phyloP scores from a whole-genome alignment of 2,797 vertebrate genomes.

The Benthosema pterotum region DNA sequence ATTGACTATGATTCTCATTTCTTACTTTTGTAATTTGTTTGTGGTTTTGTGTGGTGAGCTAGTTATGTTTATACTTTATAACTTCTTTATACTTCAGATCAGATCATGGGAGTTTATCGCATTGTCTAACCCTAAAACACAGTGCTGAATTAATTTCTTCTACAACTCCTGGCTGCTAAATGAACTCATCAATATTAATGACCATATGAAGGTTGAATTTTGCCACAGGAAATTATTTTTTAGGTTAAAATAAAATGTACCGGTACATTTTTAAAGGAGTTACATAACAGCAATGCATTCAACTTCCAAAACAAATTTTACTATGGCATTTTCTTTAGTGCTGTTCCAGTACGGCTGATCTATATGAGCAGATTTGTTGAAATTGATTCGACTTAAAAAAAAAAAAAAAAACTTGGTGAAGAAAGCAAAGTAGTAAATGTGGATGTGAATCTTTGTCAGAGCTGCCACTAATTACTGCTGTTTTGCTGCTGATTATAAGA shows the following conservation, averaged over 20 bases:
- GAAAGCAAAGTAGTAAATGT: neutral
- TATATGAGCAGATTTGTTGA: neutral
- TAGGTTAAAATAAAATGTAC: conserved; percentile 13
- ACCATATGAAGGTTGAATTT: neutral
- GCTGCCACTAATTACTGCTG: too few relatives aligned
- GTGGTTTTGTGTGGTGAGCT: too few relatives aligned
- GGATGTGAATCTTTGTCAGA: too few relatives aligned
- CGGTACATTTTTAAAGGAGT: conserved; percentile 6
- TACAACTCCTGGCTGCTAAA: neutral
- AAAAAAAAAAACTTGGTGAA: too few relatives aligned
- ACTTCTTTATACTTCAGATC: too few relatives aligned
- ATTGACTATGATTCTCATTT: too few relatives aligned
- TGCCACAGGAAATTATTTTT: conserved; percentile 32
- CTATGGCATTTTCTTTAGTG: conserved; percentile 10
- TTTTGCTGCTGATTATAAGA: too few relatives aligned
- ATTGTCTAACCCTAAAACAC: neutral
- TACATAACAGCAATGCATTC: conserved; percentile 23
- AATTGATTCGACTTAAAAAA: neutral
- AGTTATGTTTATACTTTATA: too few relatives aligned
- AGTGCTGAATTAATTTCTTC: conserved; percentile 12
- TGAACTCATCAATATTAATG: conserved; percentile 19
- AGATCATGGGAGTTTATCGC: too few relatives aligned
- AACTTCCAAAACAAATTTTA: conserved; percentile 25
- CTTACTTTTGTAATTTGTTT: too few relatives aligned
- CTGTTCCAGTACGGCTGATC: neutral